Evolutionary conservation across 64 coral and sea anemone genomes (phyloP).

Genomic region (Platygyra sinensis): DNA sequence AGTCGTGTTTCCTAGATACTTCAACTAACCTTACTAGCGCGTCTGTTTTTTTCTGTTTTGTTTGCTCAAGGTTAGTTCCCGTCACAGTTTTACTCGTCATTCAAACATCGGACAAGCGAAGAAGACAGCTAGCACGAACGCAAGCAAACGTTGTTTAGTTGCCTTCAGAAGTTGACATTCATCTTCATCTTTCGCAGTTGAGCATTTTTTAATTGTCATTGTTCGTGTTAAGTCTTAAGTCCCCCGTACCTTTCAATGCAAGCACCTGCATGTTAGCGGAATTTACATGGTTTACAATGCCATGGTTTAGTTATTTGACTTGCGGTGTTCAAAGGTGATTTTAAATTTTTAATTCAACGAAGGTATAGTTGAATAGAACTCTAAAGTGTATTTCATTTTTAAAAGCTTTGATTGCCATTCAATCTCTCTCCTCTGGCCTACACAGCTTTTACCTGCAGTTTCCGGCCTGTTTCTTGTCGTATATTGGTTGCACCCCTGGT

Average conservation of each 20-base stretch:
- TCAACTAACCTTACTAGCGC: neutral
- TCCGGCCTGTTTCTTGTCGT: neutral
- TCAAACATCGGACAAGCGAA: neutral
- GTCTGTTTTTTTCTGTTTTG: neutral
- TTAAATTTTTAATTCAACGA: neutral
- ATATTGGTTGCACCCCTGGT: neutral
- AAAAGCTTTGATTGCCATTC: neutral
- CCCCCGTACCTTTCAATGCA: neutral
- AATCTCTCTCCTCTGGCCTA: neutral
- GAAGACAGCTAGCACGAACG: neutral
- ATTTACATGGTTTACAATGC: neutral
- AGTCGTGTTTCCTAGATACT: neutral
- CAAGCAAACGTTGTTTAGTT: neutral
- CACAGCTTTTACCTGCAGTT: neutral
- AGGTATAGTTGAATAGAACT: neutral
- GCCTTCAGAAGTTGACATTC: neutral
- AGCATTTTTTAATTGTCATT: neutral
- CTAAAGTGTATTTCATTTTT: neutral
- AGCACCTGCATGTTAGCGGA: neutral
- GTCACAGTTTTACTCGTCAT: neutral
- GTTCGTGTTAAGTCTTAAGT: neutral
- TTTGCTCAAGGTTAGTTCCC: neutral
- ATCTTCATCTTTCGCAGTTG: neutral
- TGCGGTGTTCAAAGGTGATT: neutral
- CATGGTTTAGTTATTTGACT: neutral